Percentiles rank a stretch among this genome's conserved stretches.
Evolutionary conservation across 1,140 invertebrate species (phyloP).

Genomic region (Yoshiicerus persimilis): DNA sequence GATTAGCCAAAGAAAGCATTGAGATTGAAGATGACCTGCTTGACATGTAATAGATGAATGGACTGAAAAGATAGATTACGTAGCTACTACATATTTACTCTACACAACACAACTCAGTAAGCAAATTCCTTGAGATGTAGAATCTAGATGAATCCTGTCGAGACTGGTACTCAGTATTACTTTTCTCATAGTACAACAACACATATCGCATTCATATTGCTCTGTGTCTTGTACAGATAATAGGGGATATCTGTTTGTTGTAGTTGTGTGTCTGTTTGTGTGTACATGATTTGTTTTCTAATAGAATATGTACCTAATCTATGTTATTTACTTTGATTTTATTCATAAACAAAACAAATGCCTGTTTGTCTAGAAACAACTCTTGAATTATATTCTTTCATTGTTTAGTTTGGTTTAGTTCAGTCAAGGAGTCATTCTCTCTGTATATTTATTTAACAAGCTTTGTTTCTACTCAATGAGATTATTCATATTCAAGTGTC

Average conservation of each 20-base stretch:
- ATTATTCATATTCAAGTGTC: not conserved
- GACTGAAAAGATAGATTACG: not conserved
- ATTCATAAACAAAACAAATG: not conserved
- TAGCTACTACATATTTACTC: not conserved
- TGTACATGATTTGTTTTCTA: not conserved
- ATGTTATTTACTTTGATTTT: not conserved
- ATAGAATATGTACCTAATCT: not conserved
- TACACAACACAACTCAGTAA: no score
- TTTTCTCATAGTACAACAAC: no score
- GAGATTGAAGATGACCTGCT: not conserved
- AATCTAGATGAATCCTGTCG: no score
- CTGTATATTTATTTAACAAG: not conserved
- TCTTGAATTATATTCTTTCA: not conserved
- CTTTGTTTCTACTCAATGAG: not conserved
- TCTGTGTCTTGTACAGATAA: no score
- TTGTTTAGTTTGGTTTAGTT: not conserved
- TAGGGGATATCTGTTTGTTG: no score
- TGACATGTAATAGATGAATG: slow-evolving; percentile 18
- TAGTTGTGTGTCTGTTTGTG: no score
- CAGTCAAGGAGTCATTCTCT: not conserved
- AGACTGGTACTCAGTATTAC: no score
- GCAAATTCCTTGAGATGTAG: not conserved
- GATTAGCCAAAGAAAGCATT: not conserved
- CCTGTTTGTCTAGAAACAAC: not conserved
- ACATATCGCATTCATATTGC: no score